Conservation (phyloP, 1,140 invertebrate genomes). For the Micrasema longulum region DNA sequence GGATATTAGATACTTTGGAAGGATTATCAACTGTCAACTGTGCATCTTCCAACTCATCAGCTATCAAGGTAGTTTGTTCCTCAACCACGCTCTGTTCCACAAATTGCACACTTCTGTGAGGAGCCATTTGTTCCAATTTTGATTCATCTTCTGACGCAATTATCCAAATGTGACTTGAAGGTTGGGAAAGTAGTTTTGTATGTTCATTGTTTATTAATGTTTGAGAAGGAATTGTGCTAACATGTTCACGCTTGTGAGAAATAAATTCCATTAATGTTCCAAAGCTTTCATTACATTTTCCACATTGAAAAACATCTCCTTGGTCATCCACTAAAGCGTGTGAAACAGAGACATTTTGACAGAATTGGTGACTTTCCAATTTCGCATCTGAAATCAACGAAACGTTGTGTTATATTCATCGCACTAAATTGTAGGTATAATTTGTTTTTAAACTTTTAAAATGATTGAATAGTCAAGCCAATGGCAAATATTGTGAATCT, state of each 20-base stretch:
- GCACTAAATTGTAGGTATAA: too few species aligned
- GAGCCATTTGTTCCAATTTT: neutral
- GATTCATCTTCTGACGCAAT: slow-evolving; percentile 18
- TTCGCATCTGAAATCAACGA: slow-evolving; percentile 24
- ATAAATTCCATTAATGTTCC: slow-evolving; percentile 67
- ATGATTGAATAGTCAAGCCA: too few species aligned
- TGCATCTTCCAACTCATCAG: neutral
- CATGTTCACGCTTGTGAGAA: slow-evolving; percentile 67
- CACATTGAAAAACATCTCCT: slow-evolving; percentile 74
- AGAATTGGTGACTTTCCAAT: slow-evolving; percentile 33
- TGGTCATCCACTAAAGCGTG: slow-evolving; percentile 39
- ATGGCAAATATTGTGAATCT: too few species aligned
- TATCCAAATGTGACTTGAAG: slow-evolving; percentile 44
- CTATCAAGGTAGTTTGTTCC: neutral
- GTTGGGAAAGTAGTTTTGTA: slow-evolving; percentile 30
- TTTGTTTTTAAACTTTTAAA: too few species aligned
- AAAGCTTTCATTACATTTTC: slow-evolving; percentile 72
- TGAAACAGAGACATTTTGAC: slow-evolving; percentile 21
- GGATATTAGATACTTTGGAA: neutral
- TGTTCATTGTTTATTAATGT: slow-evolving; percentile 26
- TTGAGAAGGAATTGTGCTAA: slow-evolving; percentile 4
- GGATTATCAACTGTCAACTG: neutral
- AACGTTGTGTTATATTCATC: too few species aligned
- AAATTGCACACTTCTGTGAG: neutral
- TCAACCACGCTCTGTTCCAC: neutral